Evolutionary conservation across 2,113 vertebrate species (phyloP).

Genomic region (Petrocephalus zakoni): DNA sequence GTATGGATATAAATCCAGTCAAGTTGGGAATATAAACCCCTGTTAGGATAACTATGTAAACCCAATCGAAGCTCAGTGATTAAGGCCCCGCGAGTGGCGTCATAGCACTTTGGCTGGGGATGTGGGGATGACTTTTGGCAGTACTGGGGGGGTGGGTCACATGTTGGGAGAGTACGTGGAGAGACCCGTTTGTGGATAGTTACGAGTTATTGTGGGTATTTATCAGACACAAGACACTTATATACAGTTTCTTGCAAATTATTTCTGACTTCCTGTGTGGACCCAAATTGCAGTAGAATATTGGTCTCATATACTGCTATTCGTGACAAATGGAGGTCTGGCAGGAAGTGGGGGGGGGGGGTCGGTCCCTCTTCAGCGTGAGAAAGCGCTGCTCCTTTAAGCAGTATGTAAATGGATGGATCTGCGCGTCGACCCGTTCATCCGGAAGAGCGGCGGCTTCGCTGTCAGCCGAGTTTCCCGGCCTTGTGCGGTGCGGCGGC

Average conservation of each 20-base stretch:
- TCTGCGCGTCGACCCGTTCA: conserved; percentile 3
- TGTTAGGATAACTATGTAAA: neutral
- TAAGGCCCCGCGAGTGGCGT: neutral
- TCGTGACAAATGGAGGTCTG: neutral
- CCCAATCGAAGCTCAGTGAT: neutral
- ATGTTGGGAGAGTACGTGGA: neutral
- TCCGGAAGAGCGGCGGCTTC: neutral
- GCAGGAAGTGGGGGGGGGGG: neutral
- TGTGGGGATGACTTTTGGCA: neutral
- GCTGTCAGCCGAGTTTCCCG: neutral
- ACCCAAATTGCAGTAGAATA: neutral
- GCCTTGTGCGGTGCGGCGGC: neutral
- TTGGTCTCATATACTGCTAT: neutral
- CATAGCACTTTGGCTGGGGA: neutral
- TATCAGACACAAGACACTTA: neutral
- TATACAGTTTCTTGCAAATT: neutral
- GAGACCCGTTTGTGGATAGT: neutral
- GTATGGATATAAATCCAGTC: neutral
- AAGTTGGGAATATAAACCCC: neutral
- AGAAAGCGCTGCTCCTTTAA: neutral
- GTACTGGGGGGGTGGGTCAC: neutral
- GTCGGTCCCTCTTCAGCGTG: neutral
- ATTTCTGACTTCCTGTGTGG: neutral
- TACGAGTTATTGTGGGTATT: neutral
- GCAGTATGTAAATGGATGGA: conserved; percentile 13